Conservation (phyloP, 2,888 invertebrate genomes). For the Cephalotes varians region DNA sequence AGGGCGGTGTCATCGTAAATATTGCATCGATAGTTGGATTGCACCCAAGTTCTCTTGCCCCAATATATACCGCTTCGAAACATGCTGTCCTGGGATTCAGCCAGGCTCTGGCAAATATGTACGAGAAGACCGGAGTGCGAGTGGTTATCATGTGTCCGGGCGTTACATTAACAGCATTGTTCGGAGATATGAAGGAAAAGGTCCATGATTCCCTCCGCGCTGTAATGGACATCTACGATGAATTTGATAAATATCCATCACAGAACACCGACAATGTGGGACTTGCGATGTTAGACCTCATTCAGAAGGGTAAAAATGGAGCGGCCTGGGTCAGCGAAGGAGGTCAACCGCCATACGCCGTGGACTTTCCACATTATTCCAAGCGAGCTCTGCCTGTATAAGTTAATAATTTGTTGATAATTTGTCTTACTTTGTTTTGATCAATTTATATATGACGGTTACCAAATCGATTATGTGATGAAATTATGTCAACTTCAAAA, state of each 20-base stretch:
- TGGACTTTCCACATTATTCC: conserved; percentile 55
- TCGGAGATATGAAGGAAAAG: accelerated
- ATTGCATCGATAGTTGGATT: conserved; percentile 88
- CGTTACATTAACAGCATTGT: neutral
- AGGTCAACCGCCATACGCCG: conserved; percentile 68
- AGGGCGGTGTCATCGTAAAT: conserved; percentile 89
- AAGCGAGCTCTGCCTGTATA: conserved; percentile 4
- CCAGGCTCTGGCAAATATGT: conserved; percentile 35
- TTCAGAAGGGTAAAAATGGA: conserved; percentile 76
- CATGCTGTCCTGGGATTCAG: conserved; percentile 78
- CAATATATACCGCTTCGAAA: conserved; percentile 88
- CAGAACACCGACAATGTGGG: conserved; percentile 67
- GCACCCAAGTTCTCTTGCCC: conserved; percentile 71
- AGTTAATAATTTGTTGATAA: neutral
- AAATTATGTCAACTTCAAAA: neutral
- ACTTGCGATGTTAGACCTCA: conserved; percentile 68
- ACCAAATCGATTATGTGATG: neutral
- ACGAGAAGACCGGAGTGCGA: conserved; percentile 77
- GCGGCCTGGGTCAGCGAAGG: conserved; percentile 74
- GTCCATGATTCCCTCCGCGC: neutral
- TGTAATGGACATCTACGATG: accelerated
- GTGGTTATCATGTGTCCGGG: conserved; percentile 82
- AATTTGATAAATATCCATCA: neutral
- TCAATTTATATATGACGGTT: neutral
- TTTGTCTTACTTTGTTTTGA: neutral